Base-by-base conservation (phyloP, 1,140 invertebrate species). In the Drosophila sp. region DNA sequence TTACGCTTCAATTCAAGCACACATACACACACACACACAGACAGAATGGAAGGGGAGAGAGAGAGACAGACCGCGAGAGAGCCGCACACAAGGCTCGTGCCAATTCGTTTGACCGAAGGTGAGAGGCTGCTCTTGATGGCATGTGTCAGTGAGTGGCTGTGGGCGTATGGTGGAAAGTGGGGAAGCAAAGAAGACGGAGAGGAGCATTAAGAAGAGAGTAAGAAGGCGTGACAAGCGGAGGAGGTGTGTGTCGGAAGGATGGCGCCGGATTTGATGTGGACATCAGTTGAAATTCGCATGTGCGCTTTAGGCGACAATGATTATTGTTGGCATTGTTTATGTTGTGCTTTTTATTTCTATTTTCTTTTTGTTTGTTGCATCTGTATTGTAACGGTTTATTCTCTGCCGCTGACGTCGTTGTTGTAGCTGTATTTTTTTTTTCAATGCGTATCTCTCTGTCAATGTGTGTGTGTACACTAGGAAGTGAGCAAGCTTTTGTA, bases 81-180 rank as follows among this genome's bases (percentile, higher is more conserved):
- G 45, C 36, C 21, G 50, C 65, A 61, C 34, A 56, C 46, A 67
- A 81, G 78, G 78, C 81, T 87, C 78, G 82, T 72, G 74, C 82
- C 76, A 74, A 80, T 72, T 80, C 67, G 79, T 58, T 81, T 81
- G 58, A 63, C 59, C 77, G 69, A 86, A 84, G 80, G 74, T 87
- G 82, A 76, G 63, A 40, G 57, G 25, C 51, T 56, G 51, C 62
- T 45, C 27, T 45, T 43, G 59, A 34, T 54, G 25, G 50, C 51
- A 9, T 41, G 29, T 29, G n/a, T n/a, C n/a, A n/a, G n/a, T n/a
- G 27, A 36, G 38, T 45, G 58, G 38, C 36, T 16, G 59, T 71
- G 61, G 32, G 61, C 25, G 65, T 54, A 36, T 8, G 8, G 21
- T 34, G 13, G 7, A 43, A 18, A 18, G 48, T 32, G 48, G 48